These are phyloP conservation scores for Asbolus verrucosus DNA, from an alignment of 1,140 invertebrate species.

Conservation along the genomic window DNA sequence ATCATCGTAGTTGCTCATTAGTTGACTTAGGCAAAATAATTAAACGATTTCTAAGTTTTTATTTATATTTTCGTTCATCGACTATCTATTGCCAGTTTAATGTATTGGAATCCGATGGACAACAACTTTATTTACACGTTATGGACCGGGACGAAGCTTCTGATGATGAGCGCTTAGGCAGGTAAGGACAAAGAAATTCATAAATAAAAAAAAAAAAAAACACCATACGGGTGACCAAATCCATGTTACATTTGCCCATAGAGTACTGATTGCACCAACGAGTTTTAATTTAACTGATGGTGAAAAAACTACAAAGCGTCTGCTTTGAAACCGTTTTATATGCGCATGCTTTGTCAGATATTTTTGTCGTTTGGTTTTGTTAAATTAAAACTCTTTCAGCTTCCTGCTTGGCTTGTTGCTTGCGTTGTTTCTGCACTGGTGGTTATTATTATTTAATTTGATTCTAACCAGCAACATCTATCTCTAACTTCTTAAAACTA, in stretches of 20 bases:
- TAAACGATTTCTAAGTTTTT: slow-evolving; percentile 47
- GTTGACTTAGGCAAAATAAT: slow-evolving; percentile 20
- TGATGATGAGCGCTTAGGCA: slow-evolving; percentile 85
- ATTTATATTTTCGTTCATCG: slow-evolving; percentile 63
- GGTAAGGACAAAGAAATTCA: slow-evolving; percentile 69
- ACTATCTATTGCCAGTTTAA: slow-evolving; percentile 65
- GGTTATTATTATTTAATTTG: background rate
- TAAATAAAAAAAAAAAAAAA: background rate
- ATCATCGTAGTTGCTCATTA: slow-evolving; percentile 5
- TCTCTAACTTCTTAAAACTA: slow-evolving; percentile 4
- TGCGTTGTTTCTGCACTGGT: slow-evolving; percentile 22
- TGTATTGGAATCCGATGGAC: slow-evolving; percentile 74
- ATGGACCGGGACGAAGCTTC: slow-evolving; percentile 88
- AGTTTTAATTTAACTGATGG: slow-evolving; percentile 11
- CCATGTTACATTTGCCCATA: too few species aligned
- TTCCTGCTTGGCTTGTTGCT: slow-evolving; percentile 6
- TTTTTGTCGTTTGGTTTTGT: slow-evolving; percentile 16
- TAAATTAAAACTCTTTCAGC: slow-evolving; percentile 5
- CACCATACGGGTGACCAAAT: too few species aligned
- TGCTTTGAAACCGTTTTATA: too few species aligned
- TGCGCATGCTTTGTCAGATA: background rate
- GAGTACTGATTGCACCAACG: background rate
- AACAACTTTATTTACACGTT: slow-evolving; percentile 81
- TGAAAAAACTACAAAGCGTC: too few species aligned
- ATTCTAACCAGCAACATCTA: background rate